phyloP scores from a whole-genome alignment of 2,888 invertebrate species.

The Agonopterix arenella region DNA sequence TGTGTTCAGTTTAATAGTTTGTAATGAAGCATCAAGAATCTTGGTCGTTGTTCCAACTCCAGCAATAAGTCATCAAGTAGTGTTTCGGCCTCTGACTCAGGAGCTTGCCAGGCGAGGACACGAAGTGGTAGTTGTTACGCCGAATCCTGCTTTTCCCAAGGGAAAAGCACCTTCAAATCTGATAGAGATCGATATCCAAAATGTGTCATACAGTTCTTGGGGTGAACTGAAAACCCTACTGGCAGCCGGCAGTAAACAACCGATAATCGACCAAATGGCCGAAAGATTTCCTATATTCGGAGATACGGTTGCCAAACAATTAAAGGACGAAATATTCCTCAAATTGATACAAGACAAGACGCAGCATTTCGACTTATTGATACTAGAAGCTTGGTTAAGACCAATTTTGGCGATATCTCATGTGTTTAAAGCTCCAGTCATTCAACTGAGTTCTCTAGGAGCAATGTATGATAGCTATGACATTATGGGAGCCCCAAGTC shows the following conservation, averaged over 20 bases:
- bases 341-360: neutral
- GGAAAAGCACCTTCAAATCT: constrained; percentile 37
- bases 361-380: neutral
- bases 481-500: too few relatives aligned
- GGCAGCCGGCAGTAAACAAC: neutral
- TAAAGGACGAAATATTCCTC: too few relatives aligned
- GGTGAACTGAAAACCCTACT: neutral
- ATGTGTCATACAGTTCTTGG: constrained; percentile 30
- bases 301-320: constrained; percentile 3
- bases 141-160: constrained; percentile 43
- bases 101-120: constrained; percentile 60
- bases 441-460: too few relatives aligned
- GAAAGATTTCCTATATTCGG: too few relatives aligned
- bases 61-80: constrained; percentile 63
- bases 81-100: constrained; percentile 44
- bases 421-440: too few relatives aligned
- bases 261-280: too few relatives aligned
- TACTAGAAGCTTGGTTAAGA: neutral
- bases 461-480: too few relatives aligned
- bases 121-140: constrained; percentile 51
- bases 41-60: constrained; percentile 43
- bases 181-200: constrained; percentile 49
- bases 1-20: neutral
- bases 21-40: constrained; percentile 21
- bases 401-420: neutral